These are phyloP conservation scores for Heterodera filipjevi DNA, from an alignment of 2,888 invertebrate genomes.

Conservation along the genomic window DNA sequence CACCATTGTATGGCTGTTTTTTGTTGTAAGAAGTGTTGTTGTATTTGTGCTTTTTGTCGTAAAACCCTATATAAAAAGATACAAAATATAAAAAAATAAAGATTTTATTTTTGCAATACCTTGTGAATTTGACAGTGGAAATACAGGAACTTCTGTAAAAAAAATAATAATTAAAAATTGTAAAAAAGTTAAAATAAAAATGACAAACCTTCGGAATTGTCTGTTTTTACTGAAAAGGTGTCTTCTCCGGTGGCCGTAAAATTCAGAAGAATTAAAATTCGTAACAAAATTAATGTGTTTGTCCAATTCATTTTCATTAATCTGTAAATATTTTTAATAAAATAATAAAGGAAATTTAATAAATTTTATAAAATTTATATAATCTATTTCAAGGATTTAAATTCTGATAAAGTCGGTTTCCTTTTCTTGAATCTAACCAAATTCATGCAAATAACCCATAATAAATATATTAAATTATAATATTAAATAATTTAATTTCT, in stretches of 20 bases:
- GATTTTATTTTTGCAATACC: not conserved
- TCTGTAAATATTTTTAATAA: not conserved
- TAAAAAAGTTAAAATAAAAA: not conserved
- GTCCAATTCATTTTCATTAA: not conserved
- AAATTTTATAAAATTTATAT: not conserved
- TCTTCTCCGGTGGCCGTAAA: not conserved
- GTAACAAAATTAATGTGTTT: not conserved
- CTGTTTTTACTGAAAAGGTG: not conserved
- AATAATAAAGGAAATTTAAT: no score
- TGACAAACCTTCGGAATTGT: not conserved
- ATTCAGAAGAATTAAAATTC: not conserved
- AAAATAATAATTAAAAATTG: not conserved
- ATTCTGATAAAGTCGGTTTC: no score
- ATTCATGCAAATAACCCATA: not conserved
- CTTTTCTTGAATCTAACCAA: no score
- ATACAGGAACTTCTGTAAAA: not conserved
- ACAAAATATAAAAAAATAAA: not conserved
- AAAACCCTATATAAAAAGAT: not conserved
- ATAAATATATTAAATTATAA: not conserved
- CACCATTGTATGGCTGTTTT: not conserved
- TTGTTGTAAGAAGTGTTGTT: not conserved
- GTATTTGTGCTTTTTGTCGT: not conserved
- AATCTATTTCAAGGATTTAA: no score
- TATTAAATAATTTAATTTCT: no score
- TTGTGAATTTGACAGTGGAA: not conserved